Base-by-base conservation (phyloP, 2,888 invertebrate species). In the Eristalis tenax region DNA sequence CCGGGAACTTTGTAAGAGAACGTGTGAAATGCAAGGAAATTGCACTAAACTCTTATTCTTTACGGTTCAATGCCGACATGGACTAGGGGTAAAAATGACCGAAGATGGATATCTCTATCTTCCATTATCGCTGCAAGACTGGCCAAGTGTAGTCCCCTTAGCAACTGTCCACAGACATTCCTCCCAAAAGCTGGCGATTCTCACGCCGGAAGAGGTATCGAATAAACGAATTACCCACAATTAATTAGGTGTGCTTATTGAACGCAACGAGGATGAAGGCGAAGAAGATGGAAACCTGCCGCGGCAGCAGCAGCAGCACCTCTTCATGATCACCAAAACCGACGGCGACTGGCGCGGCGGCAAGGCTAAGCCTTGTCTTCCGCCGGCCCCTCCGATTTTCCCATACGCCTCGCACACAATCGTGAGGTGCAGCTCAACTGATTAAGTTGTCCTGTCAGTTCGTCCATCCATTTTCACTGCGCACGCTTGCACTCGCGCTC, bases 401-500 rank as follows among this genome's bases (percentile, higher is more conserved):
- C 18, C 59, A 40, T 28, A 18, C 56, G 64, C 50, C n/a, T n/a
- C 50, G 4, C n/a, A n/a, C 6, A n/a, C 50, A 50, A 18, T 50
- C 50, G 50, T 18, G 50, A 18, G 23, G 43, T 71, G 76, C 59
- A 66, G 65, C 66, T 0, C 76, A 66, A 76, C 87, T 87, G 87
- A 87, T 87, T 83, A 87, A 87, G 87, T 87, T 87, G 87, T 87
- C 79, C 76, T 61, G 66, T 63, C 75, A 71, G 79, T 83, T 71
- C 38, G 83, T 87, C 79, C 85, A 85, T 85, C 64, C 83, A 87
- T 87, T 87, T 87, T 83, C 83, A 73, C 79, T 87, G 79, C 83
- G 78, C 83, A 87, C 87, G 87, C 87, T 87, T 83, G 86, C 86
- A 87, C 79, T 83, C 68, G 79, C 83, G 69, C 74, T 87, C 83